phyloP scores from a whole-genome alignment of 1,140 invertebrate species.

The Pomacea maculata region DNA sequence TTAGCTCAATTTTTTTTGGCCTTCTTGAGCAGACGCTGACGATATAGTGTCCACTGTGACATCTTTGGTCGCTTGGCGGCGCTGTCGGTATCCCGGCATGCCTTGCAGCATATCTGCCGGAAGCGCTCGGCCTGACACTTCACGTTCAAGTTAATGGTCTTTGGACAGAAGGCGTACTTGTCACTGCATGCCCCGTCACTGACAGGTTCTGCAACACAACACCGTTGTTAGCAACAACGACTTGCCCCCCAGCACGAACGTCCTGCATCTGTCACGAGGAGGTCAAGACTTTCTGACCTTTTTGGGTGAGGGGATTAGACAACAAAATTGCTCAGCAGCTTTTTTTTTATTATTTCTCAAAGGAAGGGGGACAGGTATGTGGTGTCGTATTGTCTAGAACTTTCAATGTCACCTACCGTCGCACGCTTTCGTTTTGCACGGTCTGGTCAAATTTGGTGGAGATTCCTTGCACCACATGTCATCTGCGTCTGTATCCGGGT shows the following conservation, averaged over 20 bases:
- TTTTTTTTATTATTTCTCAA: not conserved
- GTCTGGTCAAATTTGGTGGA: slow-evolving; percentile 25
- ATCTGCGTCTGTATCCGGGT: slow-evolving; percentile 60
- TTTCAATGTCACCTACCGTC: not conserved
- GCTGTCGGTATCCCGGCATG: not conserved
- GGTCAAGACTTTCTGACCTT: not conserved
- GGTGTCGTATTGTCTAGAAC: not conserved
- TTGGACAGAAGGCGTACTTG: slow-evolving; percentile 16
- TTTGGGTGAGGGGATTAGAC: not conserved
- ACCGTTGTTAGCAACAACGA: not conserved
- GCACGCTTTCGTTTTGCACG: slow-evolving; percentile 26
- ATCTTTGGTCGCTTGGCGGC: not conserved
- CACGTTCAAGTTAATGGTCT: slow-evolving; percentile 3
- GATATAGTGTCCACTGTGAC: slow-evolving; percentile 9
- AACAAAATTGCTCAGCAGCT: not conserved
- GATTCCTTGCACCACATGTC: slow-evolving; percentile 26
- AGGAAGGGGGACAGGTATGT: not conserved
- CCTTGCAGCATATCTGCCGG: slow-evolving; percentile 15
- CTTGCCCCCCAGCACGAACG: no score
- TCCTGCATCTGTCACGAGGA: not conserved
- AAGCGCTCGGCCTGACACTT: slow-evolving; percentile 14
- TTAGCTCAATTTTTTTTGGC: not conserved
- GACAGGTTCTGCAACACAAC: not conserved
- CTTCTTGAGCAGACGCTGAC: not conserved
- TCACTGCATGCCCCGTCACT: slow-evolving; percentile 2